Percentiles rank a stretch among this genome's conserved stretches.
Evolutionary conservation across 2,797 vertebrate species (phyloP).

Genomic region (Phrynocephalus guinanensis): DNA sequence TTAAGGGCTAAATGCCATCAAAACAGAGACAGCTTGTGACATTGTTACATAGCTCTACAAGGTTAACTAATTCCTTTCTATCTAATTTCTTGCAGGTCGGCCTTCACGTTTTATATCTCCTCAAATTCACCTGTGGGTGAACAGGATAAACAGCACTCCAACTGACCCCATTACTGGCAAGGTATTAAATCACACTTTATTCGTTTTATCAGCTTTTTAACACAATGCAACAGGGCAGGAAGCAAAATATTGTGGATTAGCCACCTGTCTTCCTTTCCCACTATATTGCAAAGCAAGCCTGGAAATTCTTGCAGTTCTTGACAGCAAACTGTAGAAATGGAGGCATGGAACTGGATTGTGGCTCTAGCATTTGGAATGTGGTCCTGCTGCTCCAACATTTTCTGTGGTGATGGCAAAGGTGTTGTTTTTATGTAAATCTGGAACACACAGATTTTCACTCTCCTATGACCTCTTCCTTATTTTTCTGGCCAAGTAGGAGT

Average conservation of each 20-base stretch:
- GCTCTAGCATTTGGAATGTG: background rate
- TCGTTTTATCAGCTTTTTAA: conserved; percentile 24
- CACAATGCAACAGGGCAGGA: conserved; percentile 26
- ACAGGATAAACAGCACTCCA: conserved; percentile 22
- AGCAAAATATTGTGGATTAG: conserved; percentile 20
- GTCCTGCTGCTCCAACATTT: background rate
- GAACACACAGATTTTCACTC: background rate
- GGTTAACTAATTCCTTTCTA: conserved; percentile 10
- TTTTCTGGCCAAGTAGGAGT: background rate
- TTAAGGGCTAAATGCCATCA: conserved; percentile 9
- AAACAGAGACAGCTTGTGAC: conserved; percentile 14
- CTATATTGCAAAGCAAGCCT: background rate
- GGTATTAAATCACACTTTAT: conserved; percentile 39
- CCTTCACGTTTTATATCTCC: conserved; percentile 34
- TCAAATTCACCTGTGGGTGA: conserved; percentile 38
- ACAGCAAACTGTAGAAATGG: background rate
- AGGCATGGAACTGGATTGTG: background rate
- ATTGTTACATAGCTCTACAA: background rate
- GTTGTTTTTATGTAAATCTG: no score
- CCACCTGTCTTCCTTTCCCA: conserved; percentile 6
- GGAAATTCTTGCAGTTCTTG: background rate
- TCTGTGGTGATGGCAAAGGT: background rate
- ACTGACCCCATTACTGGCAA: conserved; percentile 29
- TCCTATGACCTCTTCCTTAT: background rate
- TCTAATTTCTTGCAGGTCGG: conserved; percentile 17